Evolutionary conservation across 2,113 vertebrate species (phyloP).

Genomic region (Pseudolaguvia tuberculata): DNA sequence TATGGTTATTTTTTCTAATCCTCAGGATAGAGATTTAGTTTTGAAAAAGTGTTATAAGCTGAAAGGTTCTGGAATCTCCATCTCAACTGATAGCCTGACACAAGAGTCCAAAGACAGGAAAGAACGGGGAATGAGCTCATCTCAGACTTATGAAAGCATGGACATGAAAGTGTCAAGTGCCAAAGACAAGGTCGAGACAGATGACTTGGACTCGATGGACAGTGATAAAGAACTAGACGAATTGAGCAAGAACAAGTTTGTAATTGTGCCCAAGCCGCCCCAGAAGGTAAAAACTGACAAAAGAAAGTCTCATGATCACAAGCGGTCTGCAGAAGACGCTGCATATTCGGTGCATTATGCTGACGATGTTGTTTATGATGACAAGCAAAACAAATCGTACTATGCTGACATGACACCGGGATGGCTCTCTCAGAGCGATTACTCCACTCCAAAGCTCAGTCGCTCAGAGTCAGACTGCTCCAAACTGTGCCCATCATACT

Average conservation of each 20-base stretch:
- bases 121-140: slow-evolving; percentile 83
- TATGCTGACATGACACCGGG: slow-evolving; percentile 78
- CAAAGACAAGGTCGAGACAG: slow-evolving; percentile 78
- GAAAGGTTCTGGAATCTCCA: slow-evolving; percentile 90
- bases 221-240: slow-evolving; percentile 89
- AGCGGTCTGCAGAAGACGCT: slow-evolving; percentile 65
- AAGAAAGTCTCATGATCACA: slow-evolving; percentile 71
- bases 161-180: slow-evolving; percentile 79
- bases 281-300: slow-evolving; percentile 74
- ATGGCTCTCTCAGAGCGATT: slow-evolving; percentile 93
- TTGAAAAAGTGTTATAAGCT: slow-evolving; percentile 98
- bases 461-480: slow-evolving; percentile 96
- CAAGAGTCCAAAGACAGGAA: slow-evolving; percentile 84
- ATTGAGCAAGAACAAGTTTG: slow-evolving; percentile 84
- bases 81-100: slow-evolving; percentile 87
- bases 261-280: slow-evolving; percentile 78
- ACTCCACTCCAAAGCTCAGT: slow-evolving; percentile 88
- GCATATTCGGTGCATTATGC: slow-evolving; percentile 72
- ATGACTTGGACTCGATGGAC: slow-evolving; percentile 85
- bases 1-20: slow-evolving; percentile 88
- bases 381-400: slow-evolving; percentile 75
- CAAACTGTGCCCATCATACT: slow-evolving; percentile 94
- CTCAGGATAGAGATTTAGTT: slow-evolving; percentile 90
- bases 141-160: slow-evolving; percentile 98
- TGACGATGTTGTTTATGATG: slow-evolving; percentile 68